Conservation (phyloP, 2,797 vertebrate genomes). For the Poecilia velifera region DNA sequence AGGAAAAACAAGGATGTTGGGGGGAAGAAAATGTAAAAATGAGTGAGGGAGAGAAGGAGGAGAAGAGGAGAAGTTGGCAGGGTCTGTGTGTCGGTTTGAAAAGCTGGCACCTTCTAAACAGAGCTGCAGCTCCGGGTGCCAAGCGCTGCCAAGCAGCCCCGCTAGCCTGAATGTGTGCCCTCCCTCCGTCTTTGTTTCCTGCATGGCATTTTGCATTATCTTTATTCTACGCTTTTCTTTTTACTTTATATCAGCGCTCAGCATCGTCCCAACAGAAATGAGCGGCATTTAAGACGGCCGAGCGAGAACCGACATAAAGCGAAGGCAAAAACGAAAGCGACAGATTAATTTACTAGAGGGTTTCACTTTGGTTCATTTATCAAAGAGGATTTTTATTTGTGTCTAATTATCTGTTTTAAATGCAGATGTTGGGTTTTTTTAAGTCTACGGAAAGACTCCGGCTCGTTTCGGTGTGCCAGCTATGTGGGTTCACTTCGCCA, state of each 20-base stretch:
- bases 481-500: constrained; percentile 50
- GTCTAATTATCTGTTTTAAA: constrained; percentile 26
- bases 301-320: constrained; percentile 6
- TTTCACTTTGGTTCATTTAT: constrained; percentile 29
- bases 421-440: constrained; percentile 4
- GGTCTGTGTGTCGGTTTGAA: constrained; percentile 79
- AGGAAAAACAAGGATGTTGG: constrained; percentile 63
- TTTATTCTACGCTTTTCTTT: constrained; percentile 76
- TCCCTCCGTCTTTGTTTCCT: constrained; percentile 81
- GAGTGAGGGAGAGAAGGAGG: constrained; percentile 73
- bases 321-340: not conserved
- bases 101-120: constrained; percentile 82
- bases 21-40: constrained; percentile 61
- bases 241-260: constrained; percentile 66
- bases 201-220: constrained; percentile 78
- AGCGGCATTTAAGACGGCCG: constrained; percentile 46
- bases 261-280: constrained; percentile 46
- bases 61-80: constrained; percentile 80
- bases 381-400: constrained; percentile 40
- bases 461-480: constrained; percentile 12
- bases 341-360: constrained; percentile 26
- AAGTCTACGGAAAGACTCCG: no score
- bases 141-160: constrained; percentile 82
- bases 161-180: constrained; percentile 78
- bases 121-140: constrained; percentile 77